Evolutionary conservation across 1,140 invertebrate genomes (phyloP), one percentile per base, ranked within the genome.

Genomic region (Listronotus bonariensis): DNA sequence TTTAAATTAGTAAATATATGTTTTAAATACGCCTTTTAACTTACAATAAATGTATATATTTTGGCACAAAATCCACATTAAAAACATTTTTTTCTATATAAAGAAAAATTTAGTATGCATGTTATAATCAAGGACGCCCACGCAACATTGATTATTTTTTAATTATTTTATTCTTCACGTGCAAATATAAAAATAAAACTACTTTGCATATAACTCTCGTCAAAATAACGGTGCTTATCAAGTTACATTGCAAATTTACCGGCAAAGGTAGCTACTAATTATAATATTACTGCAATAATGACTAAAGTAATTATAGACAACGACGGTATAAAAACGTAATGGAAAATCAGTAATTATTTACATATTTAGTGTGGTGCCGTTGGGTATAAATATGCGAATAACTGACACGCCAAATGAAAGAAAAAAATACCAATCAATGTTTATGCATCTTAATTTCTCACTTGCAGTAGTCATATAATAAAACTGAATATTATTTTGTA

Each of bases 211-310:
- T 40, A 54, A 54, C 38, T 54, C 32, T 54, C 52, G 17, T 56
- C 54, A 45, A 42, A 56, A 56, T 56, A 56, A 56, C 54, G 54
- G 38, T 43, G 20, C 12, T 43, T 56, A 32, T 32, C 7, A 56
- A 18, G 41, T 31, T 56, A 43, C n/a, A 18, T 43, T 42, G 14
- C 38, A 14, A 45, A 56, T 45, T 34, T 56, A 8, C 17, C 54
- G 17, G 17, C 42, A 14, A 42, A 56, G 54, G 54, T 56, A 45
- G 41, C 41, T 34, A 32, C 41, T 56, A 56, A 56, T 56, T 45
- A 56, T 26, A 56, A 56, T 56, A 56, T 56, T 45, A 56, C 41
- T 17, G 38, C 54, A 56, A 56, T 43, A 43, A 56, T 45, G 41
- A 42, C 8, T 14, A 26, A 43, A 15, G 41, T 56, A 56, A 56